phyloP scores from a whole-genome alignment of 2,113 vertebrate genomes.

The Ginglymostoma cirratum region DNA sequence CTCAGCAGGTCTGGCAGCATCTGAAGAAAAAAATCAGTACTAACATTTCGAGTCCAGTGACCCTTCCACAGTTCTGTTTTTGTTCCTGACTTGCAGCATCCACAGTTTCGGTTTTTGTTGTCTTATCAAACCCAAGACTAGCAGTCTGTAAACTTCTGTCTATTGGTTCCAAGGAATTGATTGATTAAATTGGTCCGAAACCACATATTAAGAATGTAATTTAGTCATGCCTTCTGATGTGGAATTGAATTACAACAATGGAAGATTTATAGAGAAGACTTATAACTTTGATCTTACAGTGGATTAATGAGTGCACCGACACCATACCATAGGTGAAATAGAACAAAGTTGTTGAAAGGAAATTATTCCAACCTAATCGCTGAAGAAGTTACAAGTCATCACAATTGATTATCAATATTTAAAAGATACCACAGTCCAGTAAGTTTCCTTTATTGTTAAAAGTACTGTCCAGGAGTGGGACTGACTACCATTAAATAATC shows the following conservation, averaged over 20 bases:
- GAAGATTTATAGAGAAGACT: neutral
- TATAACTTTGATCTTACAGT: neutral
- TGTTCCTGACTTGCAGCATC: no score
- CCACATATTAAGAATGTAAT: neutral
- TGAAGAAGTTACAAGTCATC: neutral
- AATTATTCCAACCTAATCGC: neutral
- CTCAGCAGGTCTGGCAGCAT: no score
- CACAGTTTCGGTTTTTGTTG: neutral
- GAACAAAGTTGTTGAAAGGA: neutral
- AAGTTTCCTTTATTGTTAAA: neutral
- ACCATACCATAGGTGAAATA: neutral
- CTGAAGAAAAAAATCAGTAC: no score
- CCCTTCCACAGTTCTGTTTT: no score
- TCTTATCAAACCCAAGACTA: neutral
- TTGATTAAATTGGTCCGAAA: neutral
- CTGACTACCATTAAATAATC: neutral
- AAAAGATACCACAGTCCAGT: neutral
- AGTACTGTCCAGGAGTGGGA: neutral
- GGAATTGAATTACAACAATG: neutral
- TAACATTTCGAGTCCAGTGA: no score
- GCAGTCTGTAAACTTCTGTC: neutral
- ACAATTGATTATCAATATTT: neutral
- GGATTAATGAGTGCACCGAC: neutral
- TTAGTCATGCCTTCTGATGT: neutral
- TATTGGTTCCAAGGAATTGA: neutral